phyloP scores from a whole-genome alignment of 2,888 invertebrate species.

The Platycheirus rosarum region DNA sequence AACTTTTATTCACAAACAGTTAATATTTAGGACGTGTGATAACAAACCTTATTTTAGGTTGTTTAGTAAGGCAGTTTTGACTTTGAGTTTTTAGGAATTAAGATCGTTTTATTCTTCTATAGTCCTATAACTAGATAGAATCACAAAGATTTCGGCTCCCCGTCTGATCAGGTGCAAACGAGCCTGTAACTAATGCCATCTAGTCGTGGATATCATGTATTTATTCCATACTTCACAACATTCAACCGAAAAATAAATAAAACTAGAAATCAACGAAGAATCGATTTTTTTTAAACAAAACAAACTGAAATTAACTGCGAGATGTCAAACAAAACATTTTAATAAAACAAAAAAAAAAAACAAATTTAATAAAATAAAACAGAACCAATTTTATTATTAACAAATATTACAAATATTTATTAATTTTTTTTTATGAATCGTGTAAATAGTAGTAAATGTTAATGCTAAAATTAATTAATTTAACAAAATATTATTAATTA shows the following conservation, averaged over 20 bases:
- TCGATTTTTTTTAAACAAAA: constrained; percentile 22
- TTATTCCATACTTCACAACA: background rate
- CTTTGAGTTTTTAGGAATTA: no score
- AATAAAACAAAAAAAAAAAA: constrained; percentile 33
- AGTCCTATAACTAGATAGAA: no score
- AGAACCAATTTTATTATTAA: constrained; percentile 74
- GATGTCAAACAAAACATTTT: constrained; percentile 36
- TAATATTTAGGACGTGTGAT: no score
- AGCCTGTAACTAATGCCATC: no score
- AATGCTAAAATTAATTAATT: constrained; percentile 45
- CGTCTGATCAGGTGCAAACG: no score
- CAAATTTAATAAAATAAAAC: constrained; percentile 51
- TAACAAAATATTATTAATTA: constrained; percentile 14
- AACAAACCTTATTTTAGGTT: no score
- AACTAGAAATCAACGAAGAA: constrained; percentile 59
- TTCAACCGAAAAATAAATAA: background rate
- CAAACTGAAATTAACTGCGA: constrained; percentile 24
- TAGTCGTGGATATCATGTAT: background rate
- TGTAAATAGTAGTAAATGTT: constrained; percentile 70
- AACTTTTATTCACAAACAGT: no score
- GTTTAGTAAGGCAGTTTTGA: no score
- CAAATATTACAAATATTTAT: constrained; percentile 51
- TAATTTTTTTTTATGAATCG: constrained; percentile 56
- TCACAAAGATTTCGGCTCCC: no score
- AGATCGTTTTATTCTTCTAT: no score